Conservation (phyloP, 2,888 invertebrate genomes). For the Oxystoma pomonae region DNA sequence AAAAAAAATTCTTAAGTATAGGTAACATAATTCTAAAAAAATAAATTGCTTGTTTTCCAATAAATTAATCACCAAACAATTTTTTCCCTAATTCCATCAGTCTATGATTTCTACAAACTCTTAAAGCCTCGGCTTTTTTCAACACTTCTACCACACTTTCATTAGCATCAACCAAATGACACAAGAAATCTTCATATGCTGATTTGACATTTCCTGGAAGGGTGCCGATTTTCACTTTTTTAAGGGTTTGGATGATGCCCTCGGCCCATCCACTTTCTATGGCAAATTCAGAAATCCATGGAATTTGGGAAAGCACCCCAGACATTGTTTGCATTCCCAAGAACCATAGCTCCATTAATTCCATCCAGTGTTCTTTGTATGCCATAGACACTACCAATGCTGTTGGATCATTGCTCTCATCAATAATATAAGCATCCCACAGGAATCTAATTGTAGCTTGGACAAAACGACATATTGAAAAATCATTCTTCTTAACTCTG, state of each 20-base stretch:
- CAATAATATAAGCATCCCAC: conserved; percentile 89
- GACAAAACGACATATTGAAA: conserved; percentile 83
- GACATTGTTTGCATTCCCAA: conserved; percentile 88
- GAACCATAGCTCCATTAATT: conserved; percentile 89
- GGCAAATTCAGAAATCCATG: conserved; percentile 88
- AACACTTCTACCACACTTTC: conserved; percentile 65
- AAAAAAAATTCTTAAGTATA: too few relatives aligned
- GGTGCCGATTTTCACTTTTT: conserved; percentile 78
- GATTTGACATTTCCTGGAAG: conserved; percentile 81
- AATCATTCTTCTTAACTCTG: conserved; percentile 82
- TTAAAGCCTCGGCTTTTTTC: conserved; percentile 77
- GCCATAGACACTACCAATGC: conserved; percentile 79
- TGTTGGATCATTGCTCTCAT: conserved; percentile 80
- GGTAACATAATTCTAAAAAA: background rate
- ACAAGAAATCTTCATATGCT: conserved; percentile 86
- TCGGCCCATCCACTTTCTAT: conserved; percentile 93
- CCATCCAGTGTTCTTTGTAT: conserved; percentile 86
- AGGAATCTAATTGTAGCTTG: conserved; percentile 85
- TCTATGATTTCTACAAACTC: conserved; percentile 80
- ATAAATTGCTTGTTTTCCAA: too few relatives aligned
- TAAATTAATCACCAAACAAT: conserved; percentile 74
- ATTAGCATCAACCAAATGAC: conserved; percentile 79
- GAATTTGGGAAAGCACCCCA: conserved; percentile 69
- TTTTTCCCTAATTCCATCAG: conserved; percentile 87
- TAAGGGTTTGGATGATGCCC: conserved; percentile 77